Evolutionary conservation across 2,888 invertebrate genomes (phyloP).

Genomic region (Mesorhabditis spiculigera): DNA sequence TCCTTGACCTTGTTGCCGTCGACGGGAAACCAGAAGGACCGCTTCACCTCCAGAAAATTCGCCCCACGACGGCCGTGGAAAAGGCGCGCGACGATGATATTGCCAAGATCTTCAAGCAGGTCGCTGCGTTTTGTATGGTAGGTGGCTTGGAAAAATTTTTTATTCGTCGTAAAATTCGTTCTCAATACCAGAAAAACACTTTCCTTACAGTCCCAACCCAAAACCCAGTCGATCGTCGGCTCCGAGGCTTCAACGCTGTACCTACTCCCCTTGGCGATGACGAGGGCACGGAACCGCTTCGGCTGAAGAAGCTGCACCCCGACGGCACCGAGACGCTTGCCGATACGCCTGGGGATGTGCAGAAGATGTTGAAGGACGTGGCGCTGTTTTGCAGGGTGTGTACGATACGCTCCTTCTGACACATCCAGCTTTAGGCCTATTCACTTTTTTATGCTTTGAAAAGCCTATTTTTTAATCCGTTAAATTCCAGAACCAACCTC

Average conservation of each 20-base stretch:
- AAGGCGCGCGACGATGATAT: background rate
- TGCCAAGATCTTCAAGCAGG: background rate
- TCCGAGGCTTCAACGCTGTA: background rate
- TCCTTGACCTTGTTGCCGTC: background rate
- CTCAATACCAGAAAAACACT: background rate
- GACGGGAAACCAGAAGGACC: background rate
- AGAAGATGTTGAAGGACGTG: slow-evolving; percentile 4
- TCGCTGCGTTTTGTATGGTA: background rate
- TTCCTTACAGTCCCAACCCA: background rate
- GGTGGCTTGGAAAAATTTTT: background rate
- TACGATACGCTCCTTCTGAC: background rate
- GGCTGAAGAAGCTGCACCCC: background rate
- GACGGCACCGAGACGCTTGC: background rate
- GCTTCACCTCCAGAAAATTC: slow-evolving; percentile 2
- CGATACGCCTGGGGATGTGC: background rate
- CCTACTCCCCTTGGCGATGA: background rate
- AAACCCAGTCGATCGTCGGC: background rate
- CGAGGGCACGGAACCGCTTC: background rate
- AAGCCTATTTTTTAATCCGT: background rate
- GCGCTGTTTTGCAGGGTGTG: background rate
- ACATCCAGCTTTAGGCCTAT: background rate
- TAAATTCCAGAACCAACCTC: background rate
- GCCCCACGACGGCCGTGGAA: background rate
- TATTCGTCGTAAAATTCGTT: too few relatives aligned
- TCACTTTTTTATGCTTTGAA: background rate